phyloP scores from a whole-genome alignment of 2,113 vertebrate species.

The Blennius ocellaris region DNA sequence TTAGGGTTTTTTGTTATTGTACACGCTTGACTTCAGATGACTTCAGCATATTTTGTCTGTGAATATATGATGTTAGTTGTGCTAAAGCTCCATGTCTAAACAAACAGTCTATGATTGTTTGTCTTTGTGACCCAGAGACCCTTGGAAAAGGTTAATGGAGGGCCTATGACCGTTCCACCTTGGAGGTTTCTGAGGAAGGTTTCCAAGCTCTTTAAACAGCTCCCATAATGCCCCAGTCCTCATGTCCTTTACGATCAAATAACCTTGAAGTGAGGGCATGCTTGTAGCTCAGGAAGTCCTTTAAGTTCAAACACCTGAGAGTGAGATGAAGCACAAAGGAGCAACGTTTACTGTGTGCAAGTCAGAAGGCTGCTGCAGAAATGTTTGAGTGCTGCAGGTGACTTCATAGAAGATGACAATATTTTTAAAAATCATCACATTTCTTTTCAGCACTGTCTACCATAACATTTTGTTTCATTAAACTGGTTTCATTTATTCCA shows the following conservation, averaged over 20 bases:
- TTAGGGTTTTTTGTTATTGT: neutral
- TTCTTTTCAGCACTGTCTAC: neutral
- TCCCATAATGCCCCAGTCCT: constrained; percentile 27
- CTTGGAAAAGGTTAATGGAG: constrained; percentile 21
- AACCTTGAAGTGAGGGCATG: constrained; percentile 38
- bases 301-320: constrained; percentile 38
- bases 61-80: neutral
- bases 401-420: neutral
- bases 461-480: no score
- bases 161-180: constrained; percentile 8
- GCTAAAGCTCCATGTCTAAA: neutral
- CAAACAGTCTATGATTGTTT: constrained; percentile 22
- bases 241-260: constrained; percentile 39
- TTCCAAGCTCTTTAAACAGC: constrained; percentile 50
- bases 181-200: constrained; percentile 19
- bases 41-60: constrained; percentile 10
- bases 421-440: neutral
- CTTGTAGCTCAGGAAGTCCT: constrained; percentile 33
- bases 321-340: constrained; percentile 15
- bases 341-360: neutral
- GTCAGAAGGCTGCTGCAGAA: neutral
- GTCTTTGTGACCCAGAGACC: constrained; percentile 18
- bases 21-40: neutral
- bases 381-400: constrained; percentile 13
- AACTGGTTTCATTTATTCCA: no score